Evolutionary conservation across 2,797 vertebrate genomes (phyloP).

Genomic region (Apodemus agrarius): DNA sequence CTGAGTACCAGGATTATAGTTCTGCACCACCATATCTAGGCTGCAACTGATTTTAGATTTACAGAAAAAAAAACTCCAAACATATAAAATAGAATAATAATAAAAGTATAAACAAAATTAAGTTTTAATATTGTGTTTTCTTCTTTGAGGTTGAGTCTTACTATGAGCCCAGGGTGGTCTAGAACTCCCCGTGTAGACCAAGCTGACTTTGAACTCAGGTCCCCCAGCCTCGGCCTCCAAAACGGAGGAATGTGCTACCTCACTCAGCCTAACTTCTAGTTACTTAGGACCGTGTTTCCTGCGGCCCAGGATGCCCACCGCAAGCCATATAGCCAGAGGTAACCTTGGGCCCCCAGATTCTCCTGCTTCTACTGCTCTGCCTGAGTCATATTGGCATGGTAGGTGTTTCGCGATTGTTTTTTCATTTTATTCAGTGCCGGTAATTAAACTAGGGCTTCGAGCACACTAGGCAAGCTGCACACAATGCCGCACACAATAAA

Average conservation of each 20-base stretch:
- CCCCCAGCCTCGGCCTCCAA: not conserved
- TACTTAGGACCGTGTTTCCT: not conserved
- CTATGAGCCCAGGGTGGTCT: not conserved
- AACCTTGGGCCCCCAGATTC: not conserved
- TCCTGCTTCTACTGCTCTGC: not conserved
- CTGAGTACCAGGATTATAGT: not conserved
- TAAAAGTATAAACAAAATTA: not conserved
- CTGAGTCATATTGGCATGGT: not conserved
- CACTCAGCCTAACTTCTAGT: not conserved
- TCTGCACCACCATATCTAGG: not conserved
- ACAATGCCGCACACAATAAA: not conserved
- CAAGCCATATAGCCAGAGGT: not conserved
- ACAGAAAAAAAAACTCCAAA: conserved; percentile 29
- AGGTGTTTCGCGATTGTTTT: not conserved
- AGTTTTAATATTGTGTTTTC: not conserved
- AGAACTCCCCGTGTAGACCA: not conserved
- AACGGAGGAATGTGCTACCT: not conserved
- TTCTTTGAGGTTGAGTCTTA: not conserved
- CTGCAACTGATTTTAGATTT: conserved; percentile 22
- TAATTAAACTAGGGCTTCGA: not conserved
- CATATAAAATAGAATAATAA: not conserved
- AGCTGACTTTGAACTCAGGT: not conserved
- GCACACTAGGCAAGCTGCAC: not conserved
- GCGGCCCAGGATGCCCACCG: not conserved
- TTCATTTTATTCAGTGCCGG: too few species aligned